These are phyloP conservation scores for Pristionchus arcanus DNA, from an alignment of 2,888 invertebrate species.

Conservation along the genomic window DNA sequence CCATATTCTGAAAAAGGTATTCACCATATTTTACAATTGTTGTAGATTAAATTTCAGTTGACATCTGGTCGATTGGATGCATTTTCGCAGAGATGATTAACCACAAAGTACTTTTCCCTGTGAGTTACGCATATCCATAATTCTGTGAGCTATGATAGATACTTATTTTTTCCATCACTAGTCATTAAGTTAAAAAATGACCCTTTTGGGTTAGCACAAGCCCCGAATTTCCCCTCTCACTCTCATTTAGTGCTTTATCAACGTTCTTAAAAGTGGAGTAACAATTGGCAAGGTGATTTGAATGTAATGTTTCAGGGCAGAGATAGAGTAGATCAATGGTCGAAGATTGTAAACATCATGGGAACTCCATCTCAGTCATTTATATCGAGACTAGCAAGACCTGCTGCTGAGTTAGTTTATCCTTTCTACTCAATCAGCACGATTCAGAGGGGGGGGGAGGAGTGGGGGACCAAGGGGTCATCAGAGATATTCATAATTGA, in stretches of 20 bases:
- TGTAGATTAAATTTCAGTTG: constrained; percentile 64
- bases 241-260: too few relatives aligned
- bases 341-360: constrained; percentile 75
- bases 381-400: constrained; percentile 65
- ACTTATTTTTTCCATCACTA: too few relatives aligned
- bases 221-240: too few relatives aligned
- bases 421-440: too few relatives aligned
- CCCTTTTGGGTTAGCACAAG: too few relatives aligned
- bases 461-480: too few relatives aligned
- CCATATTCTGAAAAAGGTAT: constrained; percentile 95
- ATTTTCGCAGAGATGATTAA: constrained; percentile 99
- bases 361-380: constrained; percentile 72
- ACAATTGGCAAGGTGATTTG: too few relatives aligned
- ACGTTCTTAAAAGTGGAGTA: too few relatives aligned
- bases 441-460: too few relatives aligned
- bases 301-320: constrained; percentile 35
- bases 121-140: constrained; percentile 87
- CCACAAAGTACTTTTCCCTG: constrained; percentile 97
- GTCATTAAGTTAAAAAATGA: too few relatives aligned
- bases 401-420: constrained; percentile 68
- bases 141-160: not conserved
- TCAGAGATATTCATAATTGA: too few relatives aligned
- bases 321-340: constrained; percentile 78
- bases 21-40: not conserved
- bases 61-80: constrained; percentile 83